Base-by-base conservation (phyloP, 2,888 invertebrate genomes). In the Sussaba pulchella region DNA sequence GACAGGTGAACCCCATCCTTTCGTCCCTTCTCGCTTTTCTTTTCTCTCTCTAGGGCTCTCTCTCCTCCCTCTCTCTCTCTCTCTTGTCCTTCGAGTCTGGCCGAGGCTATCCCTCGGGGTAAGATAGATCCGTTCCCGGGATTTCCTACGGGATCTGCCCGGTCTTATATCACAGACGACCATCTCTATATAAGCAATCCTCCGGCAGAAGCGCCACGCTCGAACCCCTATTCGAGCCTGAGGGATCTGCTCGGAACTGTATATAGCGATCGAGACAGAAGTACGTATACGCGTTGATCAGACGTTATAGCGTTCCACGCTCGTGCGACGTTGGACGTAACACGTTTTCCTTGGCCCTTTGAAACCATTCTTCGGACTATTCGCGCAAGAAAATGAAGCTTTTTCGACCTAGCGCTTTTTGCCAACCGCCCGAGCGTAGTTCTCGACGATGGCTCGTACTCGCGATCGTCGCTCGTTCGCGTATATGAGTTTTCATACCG, bases 1-100 rank as follows among this genome's bases (percentile, higher is more conserved):
- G 94, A 93, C 93, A 93, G 93, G 94, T 93, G 93, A 89, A 89
- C 87, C 88, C 85, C 91, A 89, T 87, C 91, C 80, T 78, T 86
- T 84, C 63, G 45, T 69, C n/a, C n/a, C n/a, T n/a, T n/a, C n/a
- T n/a, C n/a, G n/a, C n/a, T n/a, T n/a, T n/a, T n/a, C n/a, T n/a
- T n/a, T n/a, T n/a, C n/a, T n/a, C n/a, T n/a, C n/a, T n/a, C n/a
- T n/a, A n/a, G n/a, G n/a, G n/a, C n/a, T n/a, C n/a, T n/a, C n/a
- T n/a, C n/a, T n/a, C n/a, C n/a, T 47, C 57, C 57, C 61, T 59
- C 57, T 52, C 87, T 84, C 88, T 69, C 71, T 50, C 69, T 80
- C 71, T 76, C 78, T 67, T 83, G 81, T 61, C 57, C 82, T 89
- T 75, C 64, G 61, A 50, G 79, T 71, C 77, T 57, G n/a, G 76